Percentiles rank a stretch among this genome's conserved stretches.
Conservation (phyloP, 1,140 invertebrate species). For the Brachionus asplanchnoidis region DNA sequence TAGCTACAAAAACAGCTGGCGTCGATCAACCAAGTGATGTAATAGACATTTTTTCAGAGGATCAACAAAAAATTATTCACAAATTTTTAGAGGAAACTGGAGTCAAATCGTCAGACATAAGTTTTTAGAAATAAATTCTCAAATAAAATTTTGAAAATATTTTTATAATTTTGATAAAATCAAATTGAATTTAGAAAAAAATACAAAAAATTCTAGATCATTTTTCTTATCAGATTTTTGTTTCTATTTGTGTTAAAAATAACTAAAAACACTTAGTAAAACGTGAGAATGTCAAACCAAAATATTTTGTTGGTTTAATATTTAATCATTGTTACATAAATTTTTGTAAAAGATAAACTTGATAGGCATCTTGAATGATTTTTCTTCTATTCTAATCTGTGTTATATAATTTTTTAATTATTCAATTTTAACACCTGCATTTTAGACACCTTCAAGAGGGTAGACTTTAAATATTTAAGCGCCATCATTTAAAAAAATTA, state of each 20-base stretch:
- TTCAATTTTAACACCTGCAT: background rate
- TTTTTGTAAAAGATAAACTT: background rate
- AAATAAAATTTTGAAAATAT: too few relatives aligned
- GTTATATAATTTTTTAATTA: background rate
- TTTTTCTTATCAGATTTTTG: background rate
- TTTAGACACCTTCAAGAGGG: background rate
- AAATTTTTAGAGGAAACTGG: background rate
- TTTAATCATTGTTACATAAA: background rate
- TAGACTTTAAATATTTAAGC: background rate
- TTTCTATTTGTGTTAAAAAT: too few relatives aligned
- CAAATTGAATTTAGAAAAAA: too few relatives aligned
- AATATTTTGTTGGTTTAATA: background rate
- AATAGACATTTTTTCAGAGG: background rate
- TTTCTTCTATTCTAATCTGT: background rate
- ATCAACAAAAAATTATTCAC: background rate
- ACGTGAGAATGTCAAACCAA: background rate
- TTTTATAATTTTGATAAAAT: too few relatives aligned
- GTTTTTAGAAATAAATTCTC: background rate
- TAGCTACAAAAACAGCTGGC: background rate
- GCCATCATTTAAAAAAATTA: background rate
- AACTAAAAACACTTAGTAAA: background rate
- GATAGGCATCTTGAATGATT: background rate
- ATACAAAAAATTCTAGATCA: background rate
- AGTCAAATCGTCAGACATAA: background rate
- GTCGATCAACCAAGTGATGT: background rate